Percentiles rank a stretch among this genome's conserved stretches.
Evolutionary conservation across 1,140 invertebrate genomes (phyloP).

Genomic region (Papilio polyxenes): DNA sequence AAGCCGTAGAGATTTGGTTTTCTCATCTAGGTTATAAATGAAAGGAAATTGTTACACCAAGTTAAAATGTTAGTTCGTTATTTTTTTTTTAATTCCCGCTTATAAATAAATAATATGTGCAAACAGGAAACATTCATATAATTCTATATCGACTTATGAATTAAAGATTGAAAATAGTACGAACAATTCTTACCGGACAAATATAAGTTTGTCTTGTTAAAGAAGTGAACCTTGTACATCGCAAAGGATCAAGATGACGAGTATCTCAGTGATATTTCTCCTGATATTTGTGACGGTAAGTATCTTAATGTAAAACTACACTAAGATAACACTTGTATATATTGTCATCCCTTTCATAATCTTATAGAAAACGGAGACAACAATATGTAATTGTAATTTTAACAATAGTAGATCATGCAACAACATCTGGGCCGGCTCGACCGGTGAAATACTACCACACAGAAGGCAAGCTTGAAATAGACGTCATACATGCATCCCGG

Average conservation of each 20-base stretch:
- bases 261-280: conserved; percentile 46
- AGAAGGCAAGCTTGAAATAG: too few relatives aligned
- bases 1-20: too few relatives aligned
- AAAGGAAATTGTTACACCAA: not conserved
- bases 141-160: conserved; percentile 19
- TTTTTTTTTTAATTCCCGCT: not conserved
- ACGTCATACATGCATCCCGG: too few relatives aligned
- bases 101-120: not conserved
- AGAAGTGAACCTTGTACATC: conserved; percentile 55
- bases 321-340: too few relatives aligned
- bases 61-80: not conserved
- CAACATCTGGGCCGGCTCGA: too few relatives aligned
- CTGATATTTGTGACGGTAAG: conserved; percentile 57
- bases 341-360: too few relatives aligned
- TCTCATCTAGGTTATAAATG: not conserved
- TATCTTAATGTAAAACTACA: conserved; percentile 25
- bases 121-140: conserved; percentile 28
- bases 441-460: too few relatives aligned
- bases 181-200: conserved; percentile 66
- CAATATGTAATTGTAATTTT: too few relatives aligned
- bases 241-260: conserved; percentile 55
- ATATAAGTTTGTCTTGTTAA: conserved; percentile 61
- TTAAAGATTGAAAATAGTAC: conserved; percentile 35
- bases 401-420: not conserved
- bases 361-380: too few relatives aligned